Percentiles rank a stretch among this genome's conserved stretches.
phyloP scores from a whole-genome alignment of 2,888 invertebrate species.

The Epirrita christyi region DNA sequence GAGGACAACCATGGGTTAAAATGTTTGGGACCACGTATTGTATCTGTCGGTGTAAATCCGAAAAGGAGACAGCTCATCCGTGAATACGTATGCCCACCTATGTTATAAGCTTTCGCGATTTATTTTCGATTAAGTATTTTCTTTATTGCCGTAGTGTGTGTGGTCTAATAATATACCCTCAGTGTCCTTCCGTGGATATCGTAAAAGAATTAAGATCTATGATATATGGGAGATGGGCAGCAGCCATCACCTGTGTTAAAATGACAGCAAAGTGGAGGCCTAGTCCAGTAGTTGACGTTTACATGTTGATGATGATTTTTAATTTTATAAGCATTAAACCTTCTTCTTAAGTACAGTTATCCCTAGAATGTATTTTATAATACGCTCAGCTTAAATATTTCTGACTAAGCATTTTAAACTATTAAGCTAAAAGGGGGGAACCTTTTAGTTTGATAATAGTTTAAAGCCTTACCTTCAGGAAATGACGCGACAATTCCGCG shows the following conservation, averaged over 20 bases:
- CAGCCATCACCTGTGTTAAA: too few species aligned
- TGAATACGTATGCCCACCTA: background rate
- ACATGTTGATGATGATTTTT: too few species aligned
- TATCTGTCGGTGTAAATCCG: constrained; percentile 16
- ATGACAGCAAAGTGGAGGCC: too few species aligned
- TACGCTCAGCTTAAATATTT: background rate
- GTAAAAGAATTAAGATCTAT: too few species aligned
- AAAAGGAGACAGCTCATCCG: constrained; percentile 7
- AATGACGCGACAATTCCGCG: constrained; percentile 21
- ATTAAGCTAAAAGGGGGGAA: constrained; percentile 22
- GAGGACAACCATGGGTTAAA: constrained; percentile 6
- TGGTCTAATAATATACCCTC: too few species aligned
- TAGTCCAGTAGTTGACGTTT: too few species aligned
- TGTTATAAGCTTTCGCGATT: background rate
- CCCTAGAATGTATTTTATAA: too few species aligned
- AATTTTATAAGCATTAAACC: too few species aligned
- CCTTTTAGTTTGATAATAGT: constrained; percentile 30
- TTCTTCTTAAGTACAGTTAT: too few species aligned
- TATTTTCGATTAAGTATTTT: background rate
- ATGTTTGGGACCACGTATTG: constrained; percentile 7
- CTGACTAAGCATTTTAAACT: constrained; percentile 11
- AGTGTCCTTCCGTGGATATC: too few species aligned
- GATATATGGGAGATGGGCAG: too few species aligned
- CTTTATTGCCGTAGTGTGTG: too few species aligned
- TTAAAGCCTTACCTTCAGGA: constrained; percentile 17